A percentile compares a stretch with the other conserved stretches of the same genome.
phyloP scores from a whole-genome alignment of 2,797 vertebrate species.

The Lacerta bilineata region DNA sequence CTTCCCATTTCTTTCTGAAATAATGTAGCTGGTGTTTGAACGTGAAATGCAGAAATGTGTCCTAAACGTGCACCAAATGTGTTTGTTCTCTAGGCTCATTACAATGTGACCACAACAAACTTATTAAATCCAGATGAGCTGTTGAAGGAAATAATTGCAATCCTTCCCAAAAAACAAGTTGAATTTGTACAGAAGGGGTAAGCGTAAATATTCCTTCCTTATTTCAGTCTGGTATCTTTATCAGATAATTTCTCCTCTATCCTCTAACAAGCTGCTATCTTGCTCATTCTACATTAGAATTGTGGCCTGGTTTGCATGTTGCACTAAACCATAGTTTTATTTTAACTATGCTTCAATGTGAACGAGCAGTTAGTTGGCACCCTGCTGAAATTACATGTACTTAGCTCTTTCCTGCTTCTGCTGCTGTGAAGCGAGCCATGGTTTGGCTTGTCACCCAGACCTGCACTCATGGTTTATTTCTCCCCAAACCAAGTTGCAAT shows the following conservation, averaged over 20 bases:
- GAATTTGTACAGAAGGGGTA: slow-evolving; percentile 94
- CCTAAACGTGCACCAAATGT: neutral
- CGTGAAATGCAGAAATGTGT: neutral
- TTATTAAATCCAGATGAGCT: slow-evolving; percentile 90
- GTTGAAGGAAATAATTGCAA: slow-evolving; percentile 87
- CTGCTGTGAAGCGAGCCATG: too few species aligned
- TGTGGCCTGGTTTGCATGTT: too few species aligned
- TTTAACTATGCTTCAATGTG: too few species aligned
- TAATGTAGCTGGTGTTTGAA: neutral
- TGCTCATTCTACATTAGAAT: too few species aligned
- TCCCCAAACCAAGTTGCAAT: neutral
- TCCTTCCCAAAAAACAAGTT: slow-evolving; percentile 89
- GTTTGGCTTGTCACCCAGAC: too few species aligned
- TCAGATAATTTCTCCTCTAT: neutral
- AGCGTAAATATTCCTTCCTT: slow-evolving; percentile 60
- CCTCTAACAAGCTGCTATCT: neutral
- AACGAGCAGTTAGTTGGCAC: too few species aligned
- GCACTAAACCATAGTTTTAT: too few species aligned
- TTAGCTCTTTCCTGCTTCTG: too few species aligned
- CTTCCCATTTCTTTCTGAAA: neutral
- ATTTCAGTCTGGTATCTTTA: neutral
- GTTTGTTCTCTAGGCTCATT: slow-evolving; percentile 85
- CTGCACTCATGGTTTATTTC: too few species aligned
- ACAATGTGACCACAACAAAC: slow-evolving; percentile 93
- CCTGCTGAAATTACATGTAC: too few species aligned